phyloP scores from a whole-genome alignment of 2,888 invertebrate genomes.

The Serrognathus titanus region DNA sequence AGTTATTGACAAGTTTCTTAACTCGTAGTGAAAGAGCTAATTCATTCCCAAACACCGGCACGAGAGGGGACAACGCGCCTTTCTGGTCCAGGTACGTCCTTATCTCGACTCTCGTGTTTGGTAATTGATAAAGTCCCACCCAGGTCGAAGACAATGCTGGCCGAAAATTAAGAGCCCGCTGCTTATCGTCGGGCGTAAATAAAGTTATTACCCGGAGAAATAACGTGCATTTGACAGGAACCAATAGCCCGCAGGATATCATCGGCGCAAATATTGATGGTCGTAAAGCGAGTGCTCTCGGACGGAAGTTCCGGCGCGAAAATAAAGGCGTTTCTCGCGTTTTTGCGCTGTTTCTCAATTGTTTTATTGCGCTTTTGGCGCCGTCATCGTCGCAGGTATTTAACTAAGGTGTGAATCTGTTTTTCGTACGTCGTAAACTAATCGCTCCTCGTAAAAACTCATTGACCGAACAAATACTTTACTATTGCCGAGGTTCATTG shows the following conservation, averaged over 20 bases:
- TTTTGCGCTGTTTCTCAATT: slow-evolving; percentile 3
- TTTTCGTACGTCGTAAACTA: neutral
- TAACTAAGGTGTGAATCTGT: slow-evolving; percentile 15
- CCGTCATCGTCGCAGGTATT: slow-evolving; percentile 11
- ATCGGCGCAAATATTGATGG: neutral
- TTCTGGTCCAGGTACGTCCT: slow-evolving; percentile 20
- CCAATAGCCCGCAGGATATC: slow-evolving; percentile 6
- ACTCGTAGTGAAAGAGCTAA: slow-evolving; percentile 23
- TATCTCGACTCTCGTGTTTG: slow-evolving; percentile 29
- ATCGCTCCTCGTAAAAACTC: neutral
- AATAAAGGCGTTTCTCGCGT: neutral
- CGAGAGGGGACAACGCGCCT: slow-evolving; percentile 8
- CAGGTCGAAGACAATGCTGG: slow-evolving; percentile 23
- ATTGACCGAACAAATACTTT: neutral
- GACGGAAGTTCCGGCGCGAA: neutral
- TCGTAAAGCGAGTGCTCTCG: neutral
- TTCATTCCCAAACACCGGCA: slow-evolving; percentile 19
- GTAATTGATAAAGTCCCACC: slow-evolving; percentile 34
- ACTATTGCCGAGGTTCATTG: too few species aligned
- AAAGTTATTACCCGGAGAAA: slow-evolving; percentile 8
- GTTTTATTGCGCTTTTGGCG: slow-evolving; percentile 14
- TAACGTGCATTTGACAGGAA: slow-evolving; percentile 14
- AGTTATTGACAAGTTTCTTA: slow-evolving; percentile 26
- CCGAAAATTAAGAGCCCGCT: slow-evolving; percentile 10
- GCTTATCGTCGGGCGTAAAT: slow-evolving; percentile 9